Conservation (phyloP, 2,888 invertebrate species). For the Gordius sp. region DNA sequence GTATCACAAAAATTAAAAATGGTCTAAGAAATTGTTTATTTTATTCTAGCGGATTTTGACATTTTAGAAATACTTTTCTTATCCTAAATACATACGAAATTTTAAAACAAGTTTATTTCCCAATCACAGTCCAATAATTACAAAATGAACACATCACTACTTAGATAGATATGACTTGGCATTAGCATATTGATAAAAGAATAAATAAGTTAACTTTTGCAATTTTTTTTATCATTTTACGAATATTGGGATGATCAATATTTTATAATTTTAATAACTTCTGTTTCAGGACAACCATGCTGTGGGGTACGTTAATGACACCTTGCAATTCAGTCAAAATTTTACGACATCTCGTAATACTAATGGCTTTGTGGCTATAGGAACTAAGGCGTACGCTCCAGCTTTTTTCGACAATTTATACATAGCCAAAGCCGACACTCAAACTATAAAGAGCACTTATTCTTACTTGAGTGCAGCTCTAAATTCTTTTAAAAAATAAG, state of each 20-base stretch:
- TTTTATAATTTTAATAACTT: neutral
- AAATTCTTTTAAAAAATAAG: too few species aligned
- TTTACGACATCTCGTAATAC: neutral
- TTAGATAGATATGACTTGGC: neutral
- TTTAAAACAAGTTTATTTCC: neutral
- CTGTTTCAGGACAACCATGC: neutral
- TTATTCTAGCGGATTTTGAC: too few species aligned
- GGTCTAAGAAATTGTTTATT: too few species aligned
- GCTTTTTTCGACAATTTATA: constrained; percentile 6
- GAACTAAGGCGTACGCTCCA: neutral
- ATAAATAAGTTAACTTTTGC: too few species aligned
- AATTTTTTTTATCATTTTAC: too few species aligned
- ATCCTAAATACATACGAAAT: neutral
- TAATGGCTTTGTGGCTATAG: constrained; percentile 1
- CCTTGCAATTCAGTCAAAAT: neutral
- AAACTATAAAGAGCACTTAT: too few species aligned
- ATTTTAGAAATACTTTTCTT: too few species aligned
- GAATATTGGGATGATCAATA: too few species aligned
- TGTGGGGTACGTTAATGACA: neutral
- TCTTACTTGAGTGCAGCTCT: too few species aligned
- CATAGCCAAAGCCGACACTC: neutral
- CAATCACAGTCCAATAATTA: neutral
- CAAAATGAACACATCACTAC: too few species aligned
- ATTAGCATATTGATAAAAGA: neutral
- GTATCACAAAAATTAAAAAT: too few species aligned